These are phyloP conservation scores for Cichlasoma orientale DNA, from an alignment of 2,797 vertebrate genomes.

Conservation along the genomic window DNA sequence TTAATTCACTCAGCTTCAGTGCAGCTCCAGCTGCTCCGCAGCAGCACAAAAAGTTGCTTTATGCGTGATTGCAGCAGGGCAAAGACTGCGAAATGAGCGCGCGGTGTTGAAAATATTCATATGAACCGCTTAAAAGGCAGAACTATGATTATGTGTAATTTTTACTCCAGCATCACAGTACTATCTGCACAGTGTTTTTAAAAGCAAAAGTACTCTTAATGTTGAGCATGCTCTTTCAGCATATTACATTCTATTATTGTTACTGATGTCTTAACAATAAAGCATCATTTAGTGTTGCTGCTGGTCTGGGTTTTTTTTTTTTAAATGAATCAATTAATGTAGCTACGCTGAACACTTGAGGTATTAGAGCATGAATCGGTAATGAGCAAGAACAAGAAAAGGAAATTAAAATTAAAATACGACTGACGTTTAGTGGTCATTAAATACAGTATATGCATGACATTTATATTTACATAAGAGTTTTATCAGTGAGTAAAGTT, in stretches of 20 bases:
- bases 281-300: no score
- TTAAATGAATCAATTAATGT: no score
- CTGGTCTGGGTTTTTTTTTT: no score
- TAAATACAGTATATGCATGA: no score
- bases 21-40: conserved; percentile 4
- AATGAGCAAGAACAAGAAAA: no score
- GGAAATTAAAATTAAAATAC: no score
- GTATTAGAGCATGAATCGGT: no score
- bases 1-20: conserved; percentile 25
- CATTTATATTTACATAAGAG: no score
- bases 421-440: no score
- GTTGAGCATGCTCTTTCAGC: neutral
- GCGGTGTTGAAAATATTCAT: neutral
- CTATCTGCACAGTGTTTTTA: neutral
- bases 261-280: neutral
- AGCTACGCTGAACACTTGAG: no score
- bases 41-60: conserved; percentile 23
- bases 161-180: neutral
- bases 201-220: neutral
- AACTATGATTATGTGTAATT: neutral
- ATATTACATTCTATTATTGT: neutral
- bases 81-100: conserved; percentile 1
- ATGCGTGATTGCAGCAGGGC: neutral
- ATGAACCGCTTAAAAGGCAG: neutral
- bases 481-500: no score